A percentile compares a stretch with the other conserved stretches of the same genome.
These are phyloP conservation scores for Heliconius melpomene DNA, from an alignment of 1,140 invertebrate genomes.

Conservation along the genomic window DNA sequence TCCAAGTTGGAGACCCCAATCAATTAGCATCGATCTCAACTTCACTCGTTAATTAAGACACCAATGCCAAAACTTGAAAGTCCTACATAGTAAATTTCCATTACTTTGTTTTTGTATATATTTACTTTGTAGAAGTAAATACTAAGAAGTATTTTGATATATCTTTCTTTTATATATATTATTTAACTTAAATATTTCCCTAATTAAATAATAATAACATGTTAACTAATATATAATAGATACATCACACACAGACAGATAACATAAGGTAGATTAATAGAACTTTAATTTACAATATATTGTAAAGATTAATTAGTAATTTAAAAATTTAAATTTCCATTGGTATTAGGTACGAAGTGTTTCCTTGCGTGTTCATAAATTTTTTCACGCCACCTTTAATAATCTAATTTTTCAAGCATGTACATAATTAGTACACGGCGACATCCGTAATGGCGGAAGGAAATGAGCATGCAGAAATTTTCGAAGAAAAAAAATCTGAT, in stretches of 20 bases:
- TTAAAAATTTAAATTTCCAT: not conserved
- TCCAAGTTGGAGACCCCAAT: slow-evolving; percentile 10
- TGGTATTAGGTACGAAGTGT: slow-evolving; percentile 6
- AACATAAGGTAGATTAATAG: no score
- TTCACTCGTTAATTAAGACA: slow-evolving; percentile 23
- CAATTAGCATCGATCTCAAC: slow-evolving; percentile 29
- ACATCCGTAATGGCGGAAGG: slow-evolving; percentile 19
- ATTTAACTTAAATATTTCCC: no score
- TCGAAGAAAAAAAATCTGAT: slow-evolving; percentile 9
- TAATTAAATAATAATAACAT: no score
- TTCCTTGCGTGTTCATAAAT: slow-evolving; percentile 26
- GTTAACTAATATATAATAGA: no score
- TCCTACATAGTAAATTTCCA: not conserved
- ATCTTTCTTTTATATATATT: no score
- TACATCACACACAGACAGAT: no score
- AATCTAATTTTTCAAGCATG: slow-evolving; percentile 29
- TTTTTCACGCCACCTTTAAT: slow-evolving; percentile 30
- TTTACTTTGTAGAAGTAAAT: no score
- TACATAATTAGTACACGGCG: slow-evolving; percentile 26
- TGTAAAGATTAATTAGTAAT: not conserved
- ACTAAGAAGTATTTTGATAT: no score
- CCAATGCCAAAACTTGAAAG: slow-evolving; percentile 1
- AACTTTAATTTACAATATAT: not conserved
- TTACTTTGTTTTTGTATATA: not conserved
- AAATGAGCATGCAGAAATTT: slow-evolving; percentile 27